Evolutionary conservation across 1,140 invertebrate species (phyloP).

Genomic region (Macrosteles quadrilineatus): DNA sequence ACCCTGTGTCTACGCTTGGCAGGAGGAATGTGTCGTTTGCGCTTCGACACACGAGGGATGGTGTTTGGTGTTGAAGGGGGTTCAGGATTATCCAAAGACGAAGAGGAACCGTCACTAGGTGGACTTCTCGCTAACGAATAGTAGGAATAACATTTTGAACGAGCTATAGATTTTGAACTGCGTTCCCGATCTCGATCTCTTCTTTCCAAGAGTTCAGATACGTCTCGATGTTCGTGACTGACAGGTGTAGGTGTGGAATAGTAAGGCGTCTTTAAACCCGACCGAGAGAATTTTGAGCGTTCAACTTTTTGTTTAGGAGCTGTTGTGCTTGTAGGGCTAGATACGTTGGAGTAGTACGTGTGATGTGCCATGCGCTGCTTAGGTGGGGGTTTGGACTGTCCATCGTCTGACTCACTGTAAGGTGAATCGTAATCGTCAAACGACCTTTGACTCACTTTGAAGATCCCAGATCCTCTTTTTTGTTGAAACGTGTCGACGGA

Average conservation of each 20-base stretch:
- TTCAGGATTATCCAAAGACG: constrained; percentile 43
- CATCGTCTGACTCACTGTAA: constrained; percentile 44
- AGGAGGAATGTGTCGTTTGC: constrained; percentile 38
- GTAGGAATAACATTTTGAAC: constrained; percentile 46
- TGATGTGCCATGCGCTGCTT: constrained; percentile 25
- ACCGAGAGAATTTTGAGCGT: constrained; percentile 20
- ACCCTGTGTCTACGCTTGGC: constrained; percentile 36
- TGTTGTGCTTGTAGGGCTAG: constrained; percentile 26
- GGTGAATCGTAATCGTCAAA: constrained; percentile 47
- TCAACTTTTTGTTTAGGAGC: constrained; percentile 18
- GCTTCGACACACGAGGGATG: constrained; percentile 45
- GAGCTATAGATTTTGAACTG: constrained; percentile 37
- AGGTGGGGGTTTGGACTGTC: constrained; percentile 11
- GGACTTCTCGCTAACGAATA: constrained; percentile 46
- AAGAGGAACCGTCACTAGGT: constrained; percentile 45
- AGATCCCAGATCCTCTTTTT: constrained; percentile 1
- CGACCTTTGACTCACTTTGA: constrained; percentile 34
- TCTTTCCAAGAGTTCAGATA: constrained; percentile 24
- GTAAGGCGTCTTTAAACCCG: constrained; percentile 34
- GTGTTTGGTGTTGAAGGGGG: constrained; percentile 43
- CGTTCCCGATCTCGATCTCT: not conserved
- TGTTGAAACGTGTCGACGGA: constrained; percentile 34
- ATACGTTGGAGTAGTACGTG: constrained; percentile 12
- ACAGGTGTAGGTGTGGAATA: constrained; percentile 35
- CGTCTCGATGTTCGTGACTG: constrained; percentile 29